A percentile compares a stretch with the other conserved stretches of the same genome.
Evolutionary conservation across 1,140 invertebrate species (phyloP).

Genomic region (Drosophila virilis): DNA sequence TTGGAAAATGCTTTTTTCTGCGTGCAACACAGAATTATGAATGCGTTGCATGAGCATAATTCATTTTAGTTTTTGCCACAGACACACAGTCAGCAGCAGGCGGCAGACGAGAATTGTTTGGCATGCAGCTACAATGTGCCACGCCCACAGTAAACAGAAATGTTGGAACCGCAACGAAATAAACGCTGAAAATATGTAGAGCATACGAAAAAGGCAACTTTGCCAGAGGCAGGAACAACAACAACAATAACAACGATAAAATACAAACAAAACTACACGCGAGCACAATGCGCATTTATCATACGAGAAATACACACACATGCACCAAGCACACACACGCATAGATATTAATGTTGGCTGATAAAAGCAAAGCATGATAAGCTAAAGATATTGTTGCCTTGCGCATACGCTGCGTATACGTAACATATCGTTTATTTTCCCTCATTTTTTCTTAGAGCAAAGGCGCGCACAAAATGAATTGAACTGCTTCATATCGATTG

Average conservation of each 20-base stretch:
- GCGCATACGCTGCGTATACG: constrained; percentile 36
- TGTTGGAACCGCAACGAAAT: constrained; percentile 26
- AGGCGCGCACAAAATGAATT: constrained; percentile 18
- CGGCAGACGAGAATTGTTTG: constrained; percentile 14
- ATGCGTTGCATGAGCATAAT: constrained; percentile 37
- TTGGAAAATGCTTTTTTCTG: not conserved
- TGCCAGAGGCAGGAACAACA: constrained; percentile 6
- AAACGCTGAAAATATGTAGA: constrained; percentile 41
- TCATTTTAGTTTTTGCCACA: constrained; percentile 24
- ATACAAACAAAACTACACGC: constrained; percentile 18
- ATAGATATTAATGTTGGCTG: constrained; percentile 44
- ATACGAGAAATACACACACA: constrained; percentile 21
- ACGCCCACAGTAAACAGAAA: constrained; percentile 14
- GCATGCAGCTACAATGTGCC: constrained; percentile 18
- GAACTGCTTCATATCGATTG: constrained; percentile 62
- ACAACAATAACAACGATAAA: not conserved
- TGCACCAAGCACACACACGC: not conserved
- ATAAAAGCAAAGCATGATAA: constrained; percentile 38
- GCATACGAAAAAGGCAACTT: constrained; percentile 26
- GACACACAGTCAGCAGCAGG: constrained; percentile 2
- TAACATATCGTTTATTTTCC: constrained; percentile 31
- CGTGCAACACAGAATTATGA: constrained; percentile 23
- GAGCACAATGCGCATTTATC: constrained; percentile 38
- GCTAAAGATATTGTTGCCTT: constrained; percentile 37
- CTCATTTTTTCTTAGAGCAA: constrained; percentile 12